Evolutionary conservation across 1,140 invertebrate species (phyloP).

Genomic region (Drusus annulatus): DNA sequence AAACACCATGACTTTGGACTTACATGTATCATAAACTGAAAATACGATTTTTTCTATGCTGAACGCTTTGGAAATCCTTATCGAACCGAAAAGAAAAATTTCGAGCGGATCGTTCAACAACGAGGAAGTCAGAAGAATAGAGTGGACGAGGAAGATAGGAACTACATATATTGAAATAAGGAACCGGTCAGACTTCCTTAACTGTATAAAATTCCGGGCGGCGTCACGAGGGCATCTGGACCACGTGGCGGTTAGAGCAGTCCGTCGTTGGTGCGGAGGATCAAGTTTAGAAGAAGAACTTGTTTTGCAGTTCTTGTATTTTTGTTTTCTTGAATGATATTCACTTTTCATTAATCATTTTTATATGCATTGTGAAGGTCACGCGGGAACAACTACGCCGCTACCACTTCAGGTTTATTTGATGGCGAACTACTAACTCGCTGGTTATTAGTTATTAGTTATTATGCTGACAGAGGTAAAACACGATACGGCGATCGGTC

Average conservation of each 20-base stretch:
- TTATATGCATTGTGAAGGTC: constrained; percentile 11
- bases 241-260: constrained; percentile 18
- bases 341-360: constrained; percentile 38
- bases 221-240: constrained; percentile 17
- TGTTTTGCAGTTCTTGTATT: constrained; percentile 36
- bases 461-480: no score
- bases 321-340: constrained; percentile 33
- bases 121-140: constrained; percentile 16
- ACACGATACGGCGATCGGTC: no score
- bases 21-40: no score
- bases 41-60: no score
- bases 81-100: not conserved
- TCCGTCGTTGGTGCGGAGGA: not conserved
- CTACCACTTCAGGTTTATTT: no score
- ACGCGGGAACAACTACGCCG: no score
- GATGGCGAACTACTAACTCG: no score
- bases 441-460: no score
- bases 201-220: constrained; percentile 36
- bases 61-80: not conserved
- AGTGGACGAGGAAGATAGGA: not conserved
- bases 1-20: no score
- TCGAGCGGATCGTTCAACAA: not conserved
- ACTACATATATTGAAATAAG: constrained; percentile 24
- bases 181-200: constrained; percentile 37
- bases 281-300: constrained; percentile 36